These are phyloP conservation scores for Zaprionus nigranus DNA, from an alignment of 1,140 invertebrate genomes.

Conservation along the genomic window DNA sequence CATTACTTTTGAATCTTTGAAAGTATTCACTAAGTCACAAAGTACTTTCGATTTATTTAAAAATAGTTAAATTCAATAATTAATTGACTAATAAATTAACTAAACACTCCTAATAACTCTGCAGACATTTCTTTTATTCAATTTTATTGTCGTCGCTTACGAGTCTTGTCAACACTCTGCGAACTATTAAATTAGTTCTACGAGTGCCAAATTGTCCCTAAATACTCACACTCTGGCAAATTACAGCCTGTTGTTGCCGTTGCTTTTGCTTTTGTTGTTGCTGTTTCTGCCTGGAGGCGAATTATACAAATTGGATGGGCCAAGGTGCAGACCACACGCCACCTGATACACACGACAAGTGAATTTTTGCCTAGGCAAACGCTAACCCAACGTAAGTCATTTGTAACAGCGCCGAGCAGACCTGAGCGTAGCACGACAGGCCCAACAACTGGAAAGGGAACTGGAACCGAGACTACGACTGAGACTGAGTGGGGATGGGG, in stretches of 20 bases:
- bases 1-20: neutral
- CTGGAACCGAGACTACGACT: neutral
- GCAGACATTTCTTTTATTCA: neutral
- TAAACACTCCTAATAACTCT: neutral
- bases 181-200: slow-evolving; percentile 22
- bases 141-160: slow-evolving; percentile 19
- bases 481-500: slow-evolving; percentile 10
- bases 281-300: slow-evolving; percentile 15
- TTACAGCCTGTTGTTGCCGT: slow-evolving; percentile 9
- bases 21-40: neutral
- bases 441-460: slow-evolving; percentile 1
- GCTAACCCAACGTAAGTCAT: slow-evolving; percentile 73
- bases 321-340: slow-evolving; percentile 46
- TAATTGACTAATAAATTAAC: neutral
- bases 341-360: slow-evolving; percentile 69
- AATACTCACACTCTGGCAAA: slow-evolving; percentile 39
- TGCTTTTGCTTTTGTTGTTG: slow-evolving; percentile 10
- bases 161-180: slow-evolving; percentile 41
- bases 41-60: neutral
- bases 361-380: slow-evolving; percentile 46
- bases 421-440: slow-evolving; percentile 32
- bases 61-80: neutral
- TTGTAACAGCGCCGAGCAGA: slow-evolving; percentile 60
- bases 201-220: slow-evolving; percentile 37
- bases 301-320: slow-evolving; percentile 45